Base-by-base conservation (phyloP, 1,140 invertebrate species). In the Colletes gigas region DNA sequence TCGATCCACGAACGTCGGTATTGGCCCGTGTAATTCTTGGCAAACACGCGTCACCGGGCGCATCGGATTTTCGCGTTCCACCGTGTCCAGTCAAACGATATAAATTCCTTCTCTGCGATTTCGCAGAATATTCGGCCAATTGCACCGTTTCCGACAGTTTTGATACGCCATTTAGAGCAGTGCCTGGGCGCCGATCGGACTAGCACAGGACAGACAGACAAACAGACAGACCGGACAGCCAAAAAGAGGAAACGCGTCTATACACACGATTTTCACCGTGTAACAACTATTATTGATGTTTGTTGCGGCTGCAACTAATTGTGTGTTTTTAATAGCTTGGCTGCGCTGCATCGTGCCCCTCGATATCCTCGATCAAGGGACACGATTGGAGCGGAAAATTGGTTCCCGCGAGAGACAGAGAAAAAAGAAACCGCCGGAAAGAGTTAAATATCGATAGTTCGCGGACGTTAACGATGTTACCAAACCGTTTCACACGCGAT, bases 321-420 rank as follows among this genome's bases (percentile, higher is more conserved):
- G 89, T 89, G 90, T 91, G 88, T 92, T 92, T 86, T 91, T 91
- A 91, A 90, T 88, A 87, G 92, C 92, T 92, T 91, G 87, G 87
- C 89, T 91, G 88, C 84, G 30, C 30, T 30, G 86, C 89, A 88
- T 84, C 78, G 83, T 69, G 85, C 69, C 77, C 87, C 71, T 71
- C 69, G 72, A 77, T 74, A 69, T 76, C 60, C 72, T 67, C 83
- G 65, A 68, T 81, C 52, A 52, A 59, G 75, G 69, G 77, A 74
- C 78, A 76, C 21, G 76, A 82, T 52, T 54, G 39, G 66, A 83
- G 62, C 72, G 80, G 74, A 66, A 77, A 83, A 84, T 74, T 47
- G 76, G 52, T 59, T 71, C 54, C n/a, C 12, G 12, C 39, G 6
- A 15, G 68, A 8, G 52, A 8, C 7, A 54, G 17, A 19, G 68